These are phyloP conservation scores for Labeo rohita DNA, from an alignment of 2,113 vertebrate species.

Conservation along the genomic window DNA sequence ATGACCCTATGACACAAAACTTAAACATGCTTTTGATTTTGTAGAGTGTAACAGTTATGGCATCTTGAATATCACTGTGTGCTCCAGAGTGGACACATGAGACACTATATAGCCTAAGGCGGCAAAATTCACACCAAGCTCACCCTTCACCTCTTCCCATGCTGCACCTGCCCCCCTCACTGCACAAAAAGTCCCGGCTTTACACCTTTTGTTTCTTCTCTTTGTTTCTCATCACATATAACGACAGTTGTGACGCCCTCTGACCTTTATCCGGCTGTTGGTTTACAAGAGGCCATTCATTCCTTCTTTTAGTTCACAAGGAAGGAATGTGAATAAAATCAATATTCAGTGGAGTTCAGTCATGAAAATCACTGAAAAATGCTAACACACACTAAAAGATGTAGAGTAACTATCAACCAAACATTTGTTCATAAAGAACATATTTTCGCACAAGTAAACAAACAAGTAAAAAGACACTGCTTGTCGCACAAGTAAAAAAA, in stretches of 20 bases:
- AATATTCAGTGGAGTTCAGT: background rate
- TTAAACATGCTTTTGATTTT: conserved; percentile 7
- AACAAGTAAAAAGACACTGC: background rate
- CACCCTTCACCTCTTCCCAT: conserved; percentile 57
- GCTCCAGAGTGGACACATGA: conserved; percentile 59
- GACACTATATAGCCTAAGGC: conserved; percentile 58
- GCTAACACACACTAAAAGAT: background rate
- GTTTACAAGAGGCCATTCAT: background rate
- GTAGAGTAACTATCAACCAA: background rate
- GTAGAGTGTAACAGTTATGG: background rate
- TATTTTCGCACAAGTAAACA: background rate
- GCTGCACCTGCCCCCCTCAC: conserved; percentile 65
- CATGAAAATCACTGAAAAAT: background rate
- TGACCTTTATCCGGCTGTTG: conserved; percentile 19
- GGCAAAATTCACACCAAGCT: conserved; percentile 65
- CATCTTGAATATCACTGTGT: background rate
- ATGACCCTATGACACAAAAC: no score
- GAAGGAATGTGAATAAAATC: conserved; percentile 25
- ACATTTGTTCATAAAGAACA: background rate
- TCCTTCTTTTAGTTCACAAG: conserved; percentile 8
- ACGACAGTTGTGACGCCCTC: conserved; percentile 38
- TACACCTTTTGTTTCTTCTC: conserved; percentile 60
- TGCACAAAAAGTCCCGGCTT: conserved; percentile 56
- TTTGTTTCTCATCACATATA: conserved; percentile 59
- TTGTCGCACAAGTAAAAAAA: background rate